A percentile compares a stretch with the other conserved stretches of the same genome.
These are phyloP conservation scores for Ciconia boyciana DNA, from an alignment of 2,113 vertebrate species.

Conservation along the genomic window DNA sequence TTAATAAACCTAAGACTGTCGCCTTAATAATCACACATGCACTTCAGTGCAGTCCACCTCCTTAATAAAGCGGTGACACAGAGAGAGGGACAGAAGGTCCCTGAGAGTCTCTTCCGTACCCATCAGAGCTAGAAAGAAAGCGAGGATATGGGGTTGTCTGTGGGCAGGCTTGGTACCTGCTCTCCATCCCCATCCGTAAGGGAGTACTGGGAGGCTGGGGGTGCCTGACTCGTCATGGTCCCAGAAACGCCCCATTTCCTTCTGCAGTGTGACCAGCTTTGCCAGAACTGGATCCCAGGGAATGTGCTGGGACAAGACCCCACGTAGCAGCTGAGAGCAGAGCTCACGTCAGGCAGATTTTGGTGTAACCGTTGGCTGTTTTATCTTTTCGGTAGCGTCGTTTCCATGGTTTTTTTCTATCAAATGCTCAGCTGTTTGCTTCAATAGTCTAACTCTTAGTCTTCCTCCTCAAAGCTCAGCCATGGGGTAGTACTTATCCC, in stretches of 20 bases:
- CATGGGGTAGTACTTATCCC: fast-evolving
- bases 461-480: not conserved
- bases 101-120: not conserved
- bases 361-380: not conserved
- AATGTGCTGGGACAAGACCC: not conserved
- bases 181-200: not conserved
- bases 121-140: not conserved
- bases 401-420: not conserved
- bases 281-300: not conserved
- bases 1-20: not conserved
- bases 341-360: not conserved
- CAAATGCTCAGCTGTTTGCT: not conserved
- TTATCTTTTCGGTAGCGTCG: not conserved
- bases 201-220: not conserved
- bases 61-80: not conserved
- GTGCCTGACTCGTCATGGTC: not conserved
- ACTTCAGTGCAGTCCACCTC: not conserved
- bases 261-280: not conserved
- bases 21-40: not conserved
- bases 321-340: not conserved
- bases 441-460: not conserved
- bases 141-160: not conserved
- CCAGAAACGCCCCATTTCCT: not conserved
- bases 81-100: not conserved
- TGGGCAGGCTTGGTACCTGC: fast-evolving